Evolutionary conservation across 2,113 vertebrate species (phyloP).

Genomic region (Apteryx owenii): DNA sequence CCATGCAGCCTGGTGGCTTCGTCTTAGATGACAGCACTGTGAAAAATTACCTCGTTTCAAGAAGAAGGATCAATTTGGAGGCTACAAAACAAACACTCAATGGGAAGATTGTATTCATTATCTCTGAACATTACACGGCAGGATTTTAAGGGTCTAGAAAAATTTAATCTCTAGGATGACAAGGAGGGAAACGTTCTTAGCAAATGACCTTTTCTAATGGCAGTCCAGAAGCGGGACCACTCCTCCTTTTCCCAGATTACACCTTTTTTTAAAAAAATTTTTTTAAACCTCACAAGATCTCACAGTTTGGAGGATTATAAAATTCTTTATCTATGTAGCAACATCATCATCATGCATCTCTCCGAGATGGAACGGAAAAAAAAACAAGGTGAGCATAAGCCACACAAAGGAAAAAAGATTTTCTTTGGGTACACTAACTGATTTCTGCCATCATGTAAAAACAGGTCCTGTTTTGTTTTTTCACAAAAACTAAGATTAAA

Average conservation of each 20-base stretch:
- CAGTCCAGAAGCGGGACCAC: neutral
- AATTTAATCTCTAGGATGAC: neutral
- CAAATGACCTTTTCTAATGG: neutral
- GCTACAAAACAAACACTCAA: neutral
- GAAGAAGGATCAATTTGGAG: neutral
- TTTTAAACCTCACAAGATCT: neutral
- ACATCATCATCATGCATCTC: neutral
- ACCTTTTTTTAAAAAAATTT: too few relatives aligned
- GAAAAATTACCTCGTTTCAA: neutral
- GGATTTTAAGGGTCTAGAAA: neutral
- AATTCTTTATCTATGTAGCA: neutral
- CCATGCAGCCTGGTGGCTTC: neutral
- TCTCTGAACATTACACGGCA: too few relatives aligned
- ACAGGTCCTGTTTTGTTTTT: neutral
- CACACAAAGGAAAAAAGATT: neutral
- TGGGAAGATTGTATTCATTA: neutral
- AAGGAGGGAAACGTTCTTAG: neutral
- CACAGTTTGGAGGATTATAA: neutral
- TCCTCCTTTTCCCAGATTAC: neutral
- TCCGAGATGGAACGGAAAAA: neutral
- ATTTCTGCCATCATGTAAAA: neutral
- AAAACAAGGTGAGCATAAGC: neutral
- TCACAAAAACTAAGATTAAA: too few relatives aligned
- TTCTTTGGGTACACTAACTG: neutral
- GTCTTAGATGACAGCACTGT: too few relatives aligned